Evolutionary conservation across 37 sponge, comb jelly and placozoan genomes (phyloP).

Genomic region (Crambe crambe): DNA sequence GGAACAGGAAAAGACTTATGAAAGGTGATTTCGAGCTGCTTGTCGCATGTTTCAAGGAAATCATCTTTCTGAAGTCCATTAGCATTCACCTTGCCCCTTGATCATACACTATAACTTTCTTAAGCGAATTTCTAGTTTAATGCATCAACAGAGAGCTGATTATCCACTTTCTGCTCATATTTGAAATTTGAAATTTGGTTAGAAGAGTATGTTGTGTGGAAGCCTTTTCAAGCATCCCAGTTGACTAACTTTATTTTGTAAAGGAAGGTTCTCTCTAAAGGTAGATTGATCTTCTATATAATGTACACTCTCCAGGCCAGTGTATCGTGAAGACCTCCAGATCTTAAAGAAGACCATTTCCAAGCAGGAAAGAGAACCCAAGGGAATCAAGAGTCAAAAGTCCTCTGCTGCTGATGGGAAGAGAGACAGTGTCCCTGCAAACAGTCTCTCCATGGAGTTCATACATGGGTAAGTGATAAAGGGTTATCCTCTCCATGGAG

Average conservation of each 20-base stretch:
- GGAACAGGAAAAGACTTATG: constrained; percentile 76
- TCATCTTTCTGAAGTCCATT: too few relatives aligned
- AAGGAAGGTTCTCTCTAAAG: too few relatives aligned
- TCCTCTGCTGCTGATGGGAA: constrained; percentile 29
- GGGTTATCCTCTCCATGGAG: not conserved
- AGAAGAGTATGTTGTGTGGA: too few relatives aligned
- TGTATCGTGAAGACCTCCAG: constrained; percentile 81
- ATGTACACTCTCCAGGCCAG: too few relatives aligned
- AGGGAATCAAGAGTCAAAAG: not conserved
- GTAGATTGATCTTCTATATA: not conserved
- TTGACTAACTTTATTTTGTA: too few relatives aligned
- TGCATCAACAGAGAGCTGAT: not conserved
- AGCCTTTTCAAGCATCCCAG: too few relatives aligned
- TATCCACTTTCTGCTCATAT: constrained; percentile 6
- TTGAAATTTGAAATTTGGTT: too few relatives aligned
- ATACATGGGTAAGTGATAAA: constrained; percentile 80
- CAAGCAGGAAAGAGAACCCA: constrained; percentile 15
- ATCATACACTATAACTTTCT: too few relatives aligned
- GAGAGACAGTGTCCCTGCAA: constrained; percentile 44
- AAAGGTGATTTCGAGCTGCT: constrained; percentile 51
- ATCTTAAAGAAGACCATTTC: constrained; percentile 52
- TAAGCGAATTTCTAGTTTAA: too few relatives aligned
- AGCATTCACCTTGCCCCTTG: too few relatives aligned
- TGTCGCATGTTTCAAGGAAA: too few relatives aligned
- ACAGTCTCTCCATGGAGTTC: constrained; percentile 68